Evolutionary conservation across 2,797 vertebrate species (phyloP).

Genomic region (Hirundo rustica): DNA sequence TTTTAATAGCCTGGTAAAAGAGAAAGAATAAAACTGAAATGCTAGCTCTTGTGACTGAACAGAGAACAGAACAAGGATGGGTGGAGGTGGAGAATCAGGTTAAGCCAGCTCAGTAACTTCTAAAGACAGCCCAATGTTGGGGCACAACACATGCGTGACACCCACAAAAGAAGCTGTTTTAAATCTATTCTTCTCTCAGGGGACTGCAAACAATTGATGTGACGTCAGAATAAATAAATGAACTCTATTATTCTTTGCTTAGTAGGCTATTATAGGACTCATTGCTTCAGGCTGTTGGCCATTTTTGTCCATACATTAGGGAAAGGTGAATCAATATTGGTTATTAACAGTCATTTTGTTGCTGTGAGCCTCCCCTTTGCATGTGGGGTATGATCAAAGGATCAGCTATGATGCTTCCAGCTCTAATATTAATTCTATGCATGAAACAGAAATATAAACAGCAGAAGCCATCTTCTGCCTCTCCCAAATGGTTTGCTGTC

Average conservation of each 20-base stretch:
- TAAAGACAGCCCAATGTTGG: neutral
- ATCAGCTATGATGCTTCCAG: neutral
- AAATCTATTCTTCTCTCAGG: neutral
- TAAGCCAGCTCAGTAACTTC: neutral
- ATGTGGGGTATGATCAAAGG: neutral
- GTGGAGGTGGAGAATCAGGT: neutral
- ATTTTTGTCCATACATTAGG: neutral
- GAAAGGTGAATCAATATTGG: constrained; percentile 32
- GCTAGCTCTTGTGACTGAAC: neutral
- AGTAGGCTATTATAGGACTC: neutral
- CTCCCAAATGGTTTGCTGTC: neutral
- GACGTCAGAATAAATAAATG: neutral
- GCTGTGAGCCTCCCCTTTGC: neutral
- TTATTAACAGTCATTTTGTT: constrained; percentile 34
- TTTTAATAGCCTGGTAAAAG: neutral
- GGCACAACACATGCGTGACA: fast-evolving
- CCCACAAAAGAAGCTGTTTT: neutral
- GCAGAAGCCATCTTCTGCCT: neutral
- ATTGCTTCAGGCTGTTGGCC: constrained; percentile 7
- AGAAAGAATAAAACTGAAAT: neutral
- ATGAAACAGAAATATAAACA: neutral
- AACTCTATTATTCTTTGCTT: neutral
- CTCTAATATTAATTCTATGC: neutral
- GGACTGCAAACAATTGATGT: neutral
- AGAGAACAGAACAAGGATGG: neutral